These are phyloP conservation scores for Triops cancriformis DNA, from an alignment of 1,140 invertebrate species.

Conservation along the genomic window DNA sequence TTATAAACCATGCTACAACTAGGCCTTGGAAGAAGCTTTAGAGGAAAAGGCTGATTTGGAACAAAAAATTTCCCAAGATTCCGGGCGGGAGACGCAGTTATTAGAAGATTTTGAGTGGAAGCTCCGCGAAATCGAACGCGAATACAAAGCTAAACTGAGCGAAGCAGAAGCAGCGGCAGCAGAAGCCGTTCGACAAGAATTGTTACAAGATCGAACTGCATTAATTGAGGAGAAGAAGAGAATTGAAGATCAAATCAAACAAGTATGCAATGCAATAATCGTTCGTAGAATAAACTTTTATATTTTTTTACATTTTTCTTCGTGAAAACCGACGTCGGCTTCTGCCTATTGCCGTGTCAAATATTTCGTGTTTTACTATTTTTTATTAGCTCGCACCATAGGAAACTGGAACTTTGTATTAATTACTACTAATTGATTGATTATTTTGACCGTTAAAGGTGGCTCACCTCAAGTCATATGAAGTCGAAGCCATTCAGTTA, in stretches of 20 bases:
- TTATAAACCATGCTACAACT: background rate
- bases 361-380: background rate
- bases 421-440: conserved; percentile 27
- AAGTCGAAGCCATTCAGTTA: conserved; percentile 50
- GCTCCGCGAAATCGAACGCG: conserved; percentile 52
- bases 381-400: no score
- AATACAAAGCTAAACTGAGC: conserved; percentile 51
- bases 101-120: conserved; percentile 62
- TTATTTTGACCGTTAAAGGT: conserved; percentile 36
- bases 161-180: conserved; percentile 42
- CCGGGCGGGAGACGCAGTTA: conserved; percentile 51
- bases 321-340: no score
- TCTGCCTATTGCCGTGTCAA: no score
- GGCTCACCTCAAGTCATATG: conserved; percentile 47
- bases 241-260: conserved; percentile 36
- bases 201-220: conserved; percentile 37
- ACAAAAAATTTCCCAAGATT: conserved; percentile 51
- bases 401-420: no score
- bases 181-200: conserved; percentile 39
- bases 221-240: conserved; percentile 32
- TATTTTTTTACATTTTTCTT: background rate
- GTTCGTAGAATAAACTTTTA: background rate
- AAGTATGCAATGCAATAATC: conserved; percentile 26
- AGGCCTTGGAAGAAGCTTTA: conserved; percentile 50
- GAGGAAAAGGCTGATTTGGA: conserved; percentile 49